These are phyloP conservation scores for Chionodraco myersi DNA, from an alignment of 2,113 vertebrate genomes.

Conservation along the genomic window DNA sequence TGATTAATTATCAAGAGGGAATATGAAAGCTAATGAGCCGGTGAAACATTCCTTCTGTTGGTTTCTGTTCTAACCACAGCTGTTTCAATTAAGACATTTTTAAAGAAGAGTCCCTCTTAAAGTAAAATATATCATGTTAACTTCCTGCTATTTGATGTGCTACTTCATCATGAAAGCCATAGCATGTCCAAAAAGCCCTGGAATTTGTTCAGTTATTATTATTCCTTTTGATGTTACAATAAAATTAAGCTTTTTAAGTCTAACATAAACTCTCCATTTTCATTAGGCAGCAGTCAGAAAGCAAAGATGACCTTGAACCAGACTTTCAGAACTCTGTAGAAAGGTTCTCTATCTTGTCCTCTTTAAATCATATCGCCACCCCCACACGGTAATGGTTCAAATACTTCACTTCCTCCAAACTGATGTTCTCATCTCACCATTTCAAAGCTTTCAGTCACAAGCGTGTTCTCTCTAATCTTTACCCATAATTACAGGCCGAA, in stretches of 20 bases:
- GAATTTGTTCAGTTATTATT: conserved; percentile 7
- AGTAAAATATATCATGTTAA: conserved; percentile 5
- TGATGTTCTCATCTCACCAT: background rate
- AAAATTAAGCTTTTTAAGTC: conserved; percentile 12
- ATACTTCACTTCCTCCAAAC: background rate
- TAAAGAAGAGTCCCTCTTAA: background rate
- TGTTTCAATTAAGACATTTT: conserved; percentile 19
- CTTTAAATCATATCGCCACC: background rate
- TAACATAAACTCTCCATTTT: conserved; percentile 14
- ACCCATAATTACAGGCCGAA: conserved; percentile 3
- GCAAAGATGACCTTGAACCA: conserved; percentile 7
- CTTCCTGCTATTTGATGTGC: conserved; percentile 8
- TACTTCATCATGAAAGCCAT: conserved; percentile 23
- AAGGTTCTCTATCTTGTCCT: background rate
- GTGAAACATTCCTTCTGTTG: background rate
- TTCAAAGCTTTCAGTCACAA: background rate
- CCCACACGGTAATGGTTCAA: background rate
- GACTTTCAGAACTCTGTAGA: background rate
- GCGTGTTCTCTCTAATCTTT: conserved; percentile 32
- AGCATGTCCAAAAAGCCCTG: conserved; percentile 1
- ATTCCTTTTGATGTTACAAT: conserved; percentile 18
- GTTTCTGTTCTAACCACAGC: background rate
- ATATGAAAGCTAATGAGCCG: conserved; percentile 27
- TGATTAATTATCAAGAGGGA: background rate
- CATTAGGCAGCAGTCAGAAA: conserved; percentile 14